Evolutionary conservation across 2,888 invertebrate species (phyloP), one percentile per base, ranked within the genome.

Genomic region (Lobophora halterata): DNA sequence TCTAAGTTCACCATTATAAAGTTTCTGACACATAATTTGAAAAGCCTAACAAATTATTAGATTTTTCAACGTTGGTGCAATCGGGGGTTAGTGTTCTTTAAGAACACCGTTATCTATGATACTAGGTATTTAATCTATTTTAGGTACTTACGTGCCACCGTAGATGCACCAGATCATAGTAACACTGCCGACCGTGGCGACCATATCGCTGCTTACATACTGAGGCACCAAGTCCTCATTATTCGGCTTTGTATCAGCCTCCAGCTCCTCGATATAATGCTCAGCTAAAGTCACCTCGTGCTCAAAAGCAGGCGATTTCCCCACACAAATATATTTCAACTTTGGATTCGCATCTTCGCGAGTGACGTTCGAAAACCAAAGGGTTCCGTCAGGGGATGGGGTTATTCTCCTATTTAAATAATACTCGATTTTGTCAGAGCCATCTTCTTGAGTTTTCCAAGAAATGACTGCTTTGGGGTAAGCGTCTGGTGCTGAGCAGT

Each of bases 81-180:
- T n/a, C n/a, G n/a, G n/a, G n/a, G n/a, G n/a, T n/a, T n/a, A n/a
- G n/a, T n/a, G n/a, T n/a, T n/a, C n/a, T n/a, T n/a, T n/a, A n/a
- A n/a, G n/a, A n/a, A n/a, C n/a, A n/a, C n/a, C n/a, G n/a, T n/a
- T n/a, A n/a, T n/a, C n/a, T n/a, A n/a, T n/a, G n/a, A n/a, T n/a
- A n/a, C n/a, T n/a, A n/a, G n/a, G n/a, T n/a, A 8, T 12, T 13
- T 11, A 8, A 5, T 3, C 20, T 10, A 13, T 6, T 5, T 10
- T 18, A 20, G 30, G 8, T 13, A 77, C 81, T 79, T 30, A 85
- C 85, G 68, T 76, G 43, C 85, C 80, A 24, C 80, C 81, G 32
- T 74, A 83, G 19, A 85, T 79, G 50, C 85, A 85, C 61, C 77
- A 83, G 6, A 85, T 58, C 58, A 62, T 68, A 0, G 72, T 73